These are phyloP conservation scores for Menura novaehollandiae DNA, from an alignment of 2,113 vertebrate genomes.

Conservation along the genomic window DNA sequence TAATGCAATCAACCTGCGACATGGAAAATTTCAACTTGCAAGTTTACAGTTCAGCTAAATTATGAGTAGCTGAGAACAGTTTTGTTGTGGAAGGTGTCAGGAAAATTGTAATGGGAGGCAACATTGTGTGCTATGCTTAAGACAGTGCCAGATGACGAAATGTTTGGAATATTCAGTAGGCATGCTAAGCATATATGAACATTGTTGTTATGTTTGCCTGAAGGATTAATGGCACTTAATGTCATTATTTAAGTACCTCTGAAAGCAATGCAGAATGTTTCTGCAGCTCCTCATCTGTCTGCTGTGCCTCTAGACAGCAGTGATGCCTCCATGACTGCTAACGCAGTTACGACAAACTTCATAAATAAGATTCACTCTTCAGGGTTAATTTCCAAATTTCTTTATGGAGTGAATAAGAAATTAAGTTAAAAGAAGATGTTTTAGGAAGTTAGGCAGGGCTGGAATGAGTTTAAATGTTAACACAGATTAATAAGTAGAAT, in stretches of 20 bases:
- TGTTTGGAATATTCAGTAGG: not conserved
- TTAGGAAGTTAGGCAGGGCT: not conserved
- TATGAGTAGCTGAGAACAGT: not conserved
- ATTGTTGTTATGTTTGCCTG: not conserved
- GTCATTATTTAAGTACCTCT: not conserved
- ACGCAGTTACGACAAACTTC: not conserved
- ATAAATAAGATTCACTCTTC: not conserved
- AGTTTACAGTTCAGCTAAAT: not conserved
- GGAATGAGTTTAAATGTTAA: constrained; percentile 36
- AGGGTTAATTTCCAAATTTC: not conserved
- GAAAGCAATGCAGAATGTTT: not conserved
- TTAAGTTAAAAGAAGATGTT: constrained; percentile 21
- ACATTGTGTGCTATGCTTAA: not conserved
- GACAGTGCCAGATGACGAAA: not conserved
- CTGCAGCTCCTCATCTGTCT: not conserved
- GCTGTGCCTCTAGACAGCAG: not conserved
- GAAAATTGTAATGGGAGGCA: not conserved
- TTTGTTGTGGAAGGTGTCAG: not conserved
- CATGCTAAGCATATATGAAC: not conserved
- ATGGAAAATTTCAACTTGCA: not conserved
- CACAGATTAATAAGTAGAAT: constrained; percentile 36
- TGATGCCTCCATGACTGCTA: not conserved
- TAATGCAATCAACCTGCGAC: not conserved
- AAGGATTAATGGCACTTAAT: not conserved
- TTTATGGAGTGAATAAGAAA: not conserved